Evolutionary conservation across 2,888 invertebrate species (phyloP), one percentile per base, ranked within the genome.

Genomic region (Kuschelorhynchus macadamiae): DNA sequence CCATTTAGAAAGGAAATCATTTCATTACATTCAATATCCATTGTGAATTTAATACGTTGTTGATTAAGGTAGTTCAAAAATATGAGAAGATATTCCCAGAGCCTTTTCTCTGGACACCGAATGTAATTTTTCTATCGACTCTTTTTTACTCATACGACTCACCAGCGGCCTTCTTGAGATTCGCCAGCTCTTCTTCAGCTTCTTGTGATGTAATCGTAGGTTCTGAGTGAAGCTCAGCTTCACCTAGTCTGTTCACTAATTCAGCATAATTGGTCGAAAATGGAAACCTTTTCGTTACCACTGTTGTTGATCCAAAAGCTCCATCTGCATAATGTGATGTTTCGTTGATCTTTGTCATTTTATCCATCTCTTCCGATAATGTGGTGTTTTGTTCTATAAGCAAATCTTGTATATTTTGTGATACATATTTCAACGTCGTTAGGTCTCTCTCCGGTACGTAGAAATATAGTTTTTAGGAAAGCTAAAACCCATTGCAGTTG

Each of bases 401-500:
- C 17, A 80, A 76, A 41, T 84, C 81, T 25, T 25, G 4, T 25
- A 25, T 25, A 25, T 25, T 25, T 25, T 25, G 4, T 25, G 32
- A 85, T 81, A 61, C 83, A 83, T 18, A 81, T 67, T 9, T 78
- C 75, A 1, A 85, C 78, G 67, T 85, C 84, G 65, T 76, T 77
- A 0, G 84, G 80, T 66, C 80, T 78, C 30, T 79, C 79, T 0
- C 82, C 82, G 36, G 78, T 76, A 4, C 74, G 64, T 64, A 80
- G 79, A 55, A 78, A 79, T 12, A 85, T 78, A 2, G 81, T 81
- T 44, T 81, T 76, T 11, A 85, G 65, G 70, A 85, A 84, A 30
- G 77, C 77, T 18, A 83, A 72, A 0, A 84, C 84, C 85, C 85
- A 85, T 53, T 84, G 83, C 17, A 85, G 72, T 66, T 85, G 84